phyloP scores from a whole-genome alignment of 2,797 vertebrate species.

The Calcarius lapponicus region DNA sequence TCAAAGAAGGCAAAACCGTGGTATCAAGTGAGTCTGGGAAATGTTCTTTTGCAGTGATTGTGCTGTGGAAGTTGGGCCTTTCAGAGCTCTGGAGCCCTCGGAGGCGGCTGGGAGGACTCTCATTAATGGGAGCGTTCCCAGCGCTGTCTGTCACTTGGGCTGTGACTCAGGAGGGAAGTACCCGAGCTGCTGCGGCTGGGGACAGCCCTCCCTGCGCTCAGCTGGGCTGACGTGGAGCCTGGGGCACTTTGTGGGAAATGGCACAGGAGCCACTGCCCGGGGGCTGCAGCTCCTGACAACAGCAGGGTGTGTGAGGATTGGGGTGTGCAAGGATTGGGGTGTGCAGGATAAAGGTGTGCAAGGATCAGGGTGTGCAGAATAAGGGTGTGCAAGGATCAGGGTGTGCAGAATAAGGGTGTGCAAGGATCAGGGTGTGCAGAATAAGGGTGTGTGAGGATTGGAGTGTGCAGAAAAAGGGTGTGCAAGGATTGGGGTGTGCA shows the following conservation, averaged over 20 bases:
- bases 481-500: accelerated
- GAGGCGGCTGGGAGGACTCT: not conserved
- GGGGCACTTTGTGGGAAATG: not conserved
- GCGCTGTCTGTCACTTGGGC: not conserved
- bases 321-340: accelerated
- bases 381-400: accelerated
- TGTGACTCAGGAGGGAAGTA: not conserved
- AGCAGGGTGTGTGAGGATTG: not conserved
- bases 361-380: not conserved
- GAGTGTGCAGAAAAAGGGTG: accelerated
- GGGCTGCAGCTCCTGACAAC: not conserved
- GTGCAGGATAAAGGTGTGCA: no score
- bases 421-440: not conserved
- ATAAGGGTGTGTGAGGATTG: no score
- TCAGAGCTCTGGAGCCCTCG: not conserved
- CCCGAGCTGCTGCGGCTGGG: not conserved
- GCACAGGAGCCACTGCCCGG: not conserved
- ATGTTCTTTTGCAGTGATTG: not conserved
- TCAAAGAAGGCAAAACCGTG: not conserved
- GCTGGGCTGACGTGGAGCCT: not conserved
- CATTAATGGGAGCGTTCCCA: accelerated
- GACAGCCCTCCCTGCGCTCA: not conserved
- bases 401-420: not conserved
- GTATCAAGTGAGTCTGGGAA: slow-evolving; percentile 5
- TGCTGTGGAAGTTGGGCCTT: not conserved